Evolutionary conservation across 2,113 vertebrate species (phyloP), one percentile per base, ranked within the genome.

Genomic region (Leptocoma aspasia): DNA sequence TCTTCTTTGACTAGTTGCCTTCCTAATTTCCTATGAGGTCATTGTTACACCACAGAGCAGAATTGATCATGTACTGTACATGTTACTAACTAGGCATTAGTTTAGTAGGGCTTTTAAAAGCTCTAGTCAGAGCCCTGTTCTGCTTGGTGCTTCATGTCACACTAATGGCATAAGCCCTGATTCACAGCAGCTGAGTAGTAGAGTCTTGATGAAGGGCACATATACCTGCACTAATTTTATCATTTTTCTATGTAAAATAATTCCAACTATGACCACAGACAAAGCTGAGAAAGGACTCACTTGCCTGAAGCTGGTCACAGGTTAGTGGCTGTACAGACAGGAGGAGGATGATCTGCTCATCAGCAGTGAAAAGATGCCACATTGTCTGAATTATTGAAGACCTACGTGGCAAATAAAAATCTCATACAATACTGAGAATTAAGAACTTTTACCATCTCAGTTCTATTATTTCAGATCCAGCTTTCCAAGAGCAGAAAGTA

Each of bases 401-500:
- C 68, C 93, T 87, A 19, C 27, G 56, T 42, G 9, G 63, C 86
- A 89, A 93, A 90, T 72, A 31, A 94, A 96, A 97, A 94, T 82
- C 92, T 59, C 44, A 47, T 47, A 45, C 78, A 95, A 85, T 95
- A 82, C 28, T 71, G 65, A 96, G 83, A 86, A 94, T 82, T 92
- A 37, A 72, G 96, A 85, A 75, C 41, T 82, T 86, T 72, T 94
- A 68, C 57, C 89, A 91, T 93, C 37, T 92, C 69, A 78, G 21
- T 63, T 63, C 28, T 86, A 47, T 89, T 97, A 81, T 96, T 97
- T 91, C 81, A 94, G 77, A 92, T 92, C 64, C 81, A 95, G 78
- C 28, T 61, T 97, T 91, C 37, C 80, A 71, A 84, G 31, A 83
- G 26, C 79, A 86, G 61, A 60, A 94, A 96, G 53, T 54, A 75